These are phyloP conservation scores for Dolichoris vasculosae DNA, from an alignment of 1,140 invertebrate genomes.

Conservation along the genomic window DNA sequence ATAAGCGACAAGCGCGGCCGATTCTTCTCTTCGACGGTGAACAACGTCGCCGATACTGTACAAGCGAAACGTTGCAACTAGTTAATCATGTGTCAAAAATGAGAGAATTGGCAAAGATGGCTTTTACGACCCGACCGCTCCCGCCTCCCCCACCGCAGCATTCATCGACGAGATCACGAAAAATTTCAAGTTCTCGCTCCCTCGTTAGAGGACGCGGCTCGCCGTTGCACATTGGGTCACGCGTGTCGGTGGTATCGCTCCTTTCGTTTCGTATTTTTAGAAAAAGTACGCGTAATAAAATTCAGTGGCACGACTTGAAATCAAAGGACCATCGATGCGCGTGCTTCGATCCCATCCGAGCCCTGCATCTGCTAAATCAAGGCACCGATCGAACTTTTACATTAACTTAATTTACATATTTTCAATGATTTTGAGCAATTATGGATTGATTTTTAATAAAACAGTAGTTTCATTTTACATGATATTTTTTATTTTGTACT, in stretches of 20 bases:
- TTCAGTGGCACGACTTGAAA: not conserved
- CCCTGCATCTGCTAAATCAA: no score
- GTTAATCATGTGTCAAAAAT: slow-evolving; percentile 30
- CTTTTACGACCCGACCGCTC: not conserved
- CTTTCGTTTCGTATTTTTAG: slow-evolving; percentile 1
- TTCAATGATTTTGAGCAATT: no score
- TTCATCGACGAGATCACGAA: not conserved
- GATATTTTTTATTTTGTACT: no score
- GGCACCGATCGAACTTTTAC: no score
- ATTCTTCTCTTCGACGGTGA: not conserved
- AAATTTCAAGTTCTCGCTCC: not conserved
- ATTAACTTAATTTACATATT: no score
- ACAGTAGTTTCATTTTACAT: no score
- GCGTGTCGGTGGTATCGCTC: not conserved
- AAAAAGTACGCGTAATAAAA: not conserved
- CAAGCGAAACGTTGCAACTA: not conserved
- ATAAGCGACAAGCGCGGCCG: not conserved
- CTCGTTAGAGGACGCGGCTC: not conserved
- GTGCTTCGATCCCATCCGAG: no score
- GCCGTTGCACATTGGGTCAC: not conserved
- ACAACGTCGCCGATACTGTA: no score
- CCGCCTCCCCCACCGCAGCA: no score
- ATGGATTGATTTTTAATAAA: no score
- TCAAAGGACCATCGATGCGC: not conserved
- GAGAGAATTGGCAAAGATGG: slow-evolving; percentile 17